Evolutionary conservation across 2,113 vertebrate species (phyloP).

Genomic region (Myodes glareolus): DNA sequence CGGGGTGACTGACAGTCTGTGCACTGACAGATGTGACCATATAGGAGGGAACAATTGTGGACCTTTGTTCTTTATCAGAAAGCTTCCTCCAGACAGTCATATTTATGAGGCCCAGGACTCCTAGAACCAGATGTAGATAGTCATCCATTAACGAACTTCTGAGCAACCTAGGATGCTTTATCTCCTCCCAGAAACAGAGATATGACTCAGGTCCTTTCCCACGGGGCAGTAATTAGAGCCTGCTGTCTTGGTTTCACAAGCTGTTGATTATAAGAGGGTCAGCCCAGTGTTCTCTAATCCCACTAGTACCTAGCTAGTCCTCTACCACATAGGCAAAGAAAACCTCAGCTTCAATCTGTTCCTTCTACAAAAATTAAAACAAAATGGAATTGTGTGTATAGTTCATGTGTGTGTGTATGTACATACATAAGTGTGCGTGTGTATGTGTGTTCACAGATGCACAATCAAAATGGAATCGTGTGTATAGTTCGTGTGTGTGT

Average conservation of each 20-base stretch:
- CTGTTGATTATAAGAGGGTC: background rate
- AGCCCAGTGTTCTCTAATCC: background rate
- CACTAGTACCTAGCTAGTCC: background rate
- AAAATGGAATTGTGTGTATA: background rate
- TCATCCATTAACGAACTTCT: background rate
- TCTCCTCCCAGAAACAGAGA: background rate
- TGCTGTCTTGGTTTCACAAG: background rate
- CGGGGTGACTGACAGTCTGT: background rate
- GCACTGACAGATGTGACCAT: background rate
- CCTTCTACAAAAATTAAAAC: background rate
- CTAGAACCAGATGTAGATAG: background rate
- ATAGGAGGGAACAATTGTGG: background rate
- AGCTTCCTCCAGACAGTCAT: background rate
- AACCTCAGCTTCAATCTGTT: background rate
- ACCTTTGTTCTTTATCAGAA: slow-evolving; percentile 7
- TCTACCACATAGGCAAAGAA: background rate
- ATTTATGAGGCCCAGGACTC: background rate
- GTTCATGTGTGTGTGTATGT: background rate
- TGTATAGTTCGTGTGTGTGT: background rate
- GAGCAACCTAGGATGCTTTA: background rate
- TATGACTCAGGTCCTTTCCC: background rate
- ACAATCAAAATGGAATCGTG: background rate
- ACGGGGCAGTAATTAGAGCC: background rate
- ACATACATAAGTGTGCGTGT: too few species aligned
- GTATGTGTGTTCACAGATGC: background rate